These are phyloP conservation scores for Cladopsammia gracilis DNA, from an alignment of 64 coral and sea anemone genomes.

Conservation along the genomic window DNA sequence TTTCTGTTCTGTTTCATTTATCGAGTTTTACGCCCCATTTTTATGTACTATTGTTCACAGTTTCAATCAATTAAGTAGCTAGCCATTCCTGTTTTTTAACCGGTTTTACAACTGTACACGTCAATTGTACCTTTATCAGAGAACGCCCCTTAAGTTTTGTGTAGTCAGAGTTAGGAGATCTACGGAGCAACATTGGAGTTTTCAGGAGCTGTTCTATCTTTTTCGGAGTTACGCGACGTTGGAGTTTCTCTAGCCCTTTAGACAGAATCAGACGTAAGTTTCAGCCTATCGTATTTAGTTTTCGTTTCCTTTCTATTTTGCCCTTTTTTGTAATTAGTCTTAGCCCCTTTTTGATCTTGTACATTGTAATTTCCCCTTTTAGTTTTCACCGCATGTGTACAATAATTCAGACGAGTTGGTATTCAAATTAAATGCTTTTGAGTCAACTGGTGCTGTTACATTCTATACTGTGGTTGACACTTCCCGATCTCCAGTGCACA, in stretches of 20 bases:
- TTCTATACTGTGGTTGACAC: no score
- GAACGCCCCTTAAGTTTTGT: neutral
- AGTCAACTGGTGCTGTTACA: no score
- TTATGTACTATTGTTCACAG: slow-evolving; percentile 7
- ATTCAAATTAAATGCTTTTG: neutral
- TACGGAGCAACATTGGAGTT: neutral
- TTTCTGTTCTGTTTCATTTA: slow-evolving; percentile 19
- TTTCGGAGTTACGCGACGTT: neutral
- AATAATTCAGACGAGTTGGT: slow-evolving; percentile 15
- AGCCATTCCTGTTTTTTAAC: slow-evolving; percentile 18
- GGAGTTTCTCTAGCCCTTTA: slow-evolving; percentile 6
- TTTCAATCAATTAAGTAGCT: neutral
- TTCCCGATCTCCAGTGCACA: no score
- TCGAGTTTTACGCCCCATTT: neutral
- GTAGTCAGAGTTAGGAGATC: slow-evolving; percentile 1
- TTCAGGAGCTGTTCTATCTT: slow-evolving; percentile 1
- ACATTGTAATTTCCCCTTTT: slow-evolving; percentile 10
- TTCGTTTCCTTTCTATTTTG: neutral
- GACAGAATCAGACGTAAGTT: slow-evolving; percentile 21
- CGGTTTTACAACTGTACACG: slow-evolving; percentile 14
- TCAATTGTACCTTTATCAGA: slow-evolving; percentile 15
- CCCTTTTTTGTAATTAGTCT: neutral
- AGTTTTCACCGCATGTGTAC: slow-evolving; percentile 14
- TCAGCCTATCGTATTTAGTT: neutral
- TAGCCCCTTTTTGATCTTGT: slow-evolving; percentile 14